Base-by-base conservation (phyloP, 2,888 invertebrate species). In the Ceratothoa steindachneri region DNA sequence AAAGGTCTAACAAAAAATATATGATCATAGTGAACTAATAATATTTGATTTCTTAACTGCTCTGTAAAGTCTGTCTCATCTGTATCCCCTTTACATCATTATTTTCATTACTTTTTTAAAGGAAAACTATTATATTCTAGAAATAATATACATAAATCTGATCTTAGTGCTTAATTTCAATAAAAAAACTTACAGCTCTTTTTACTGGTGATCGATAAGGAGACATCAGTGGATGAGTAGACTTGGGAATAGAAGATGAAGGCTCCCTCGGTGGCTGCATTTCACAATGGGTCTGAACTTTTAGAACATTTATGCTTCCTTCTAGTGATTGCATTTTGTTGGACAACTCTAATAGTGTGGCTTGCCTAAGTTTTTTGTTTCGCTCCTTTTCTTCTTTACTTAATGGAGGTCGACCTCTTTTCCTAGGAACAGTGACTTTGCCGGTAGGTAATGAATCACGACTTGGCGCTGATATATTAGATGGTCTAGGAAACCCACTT, bases 381-480 rank as follows among this genome's bases (percentile, higher is more conserved):
- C 71, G 30, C 3, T 64, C 71, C 31, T 60, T 71, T 29, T 71
- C 71, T 29, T 71, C 71, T 27, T 65, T 51, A 2, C 65, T 71
- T 41, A 71, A 65, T 31, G 71, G 66, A 2, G 71, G 71, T n/a
- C 71, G 7, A 9, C 71, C 71, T 29, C 71, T 65, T 31, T 66
- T 71, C 19, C 51, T 71, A 28, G 51, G 65, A 0, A 52, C 53
- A 52, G 52, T 30, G 12, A 53, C 70, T n/a, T 41, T 41, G 5
- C 7, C 5, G 12, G 24, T 3, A 1, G 60, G 60, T 60, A 60
- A 7, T 12, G 60, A 1, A 24, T n/a, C 24, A 22, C 12, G 60
- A 60, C 22, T 22, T 7, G 60, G 3, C 12, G 3, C 24, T 12
- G 22, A 7, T n/a, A 24, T 22, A 60, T 24, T 60, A 24, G 60